phyloP scores from a whole-genome alignment of 2,113 vertebrate genomes.

The Paedocypris sp. region DNA sequence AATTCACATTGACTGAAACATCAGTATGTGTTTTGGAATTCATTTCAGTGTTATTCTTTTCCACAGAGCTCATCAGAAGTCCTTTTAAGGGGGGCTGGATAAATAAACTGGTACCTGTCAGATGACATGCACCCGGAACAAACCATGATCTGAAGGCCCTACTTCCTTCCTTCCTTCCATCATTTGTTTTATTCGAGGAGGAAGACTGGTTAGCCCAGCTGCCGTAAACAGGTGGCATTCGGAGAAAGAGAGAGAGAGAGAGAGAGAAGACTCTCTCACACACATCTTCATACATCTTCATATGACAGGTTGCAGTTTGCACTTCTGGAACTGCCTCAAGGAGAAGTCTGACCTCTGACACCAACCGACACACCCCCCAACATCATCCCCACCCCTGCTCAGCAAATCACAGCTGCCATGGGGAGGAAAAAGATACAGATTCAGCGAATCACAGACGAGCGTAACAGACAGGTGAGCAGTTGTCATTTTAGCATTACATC shows the following conservation, averaged over 20 bases:
- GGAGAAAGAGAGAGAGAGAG: constrained; percentile 29
- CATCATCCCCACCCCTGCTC: constrained; percentile 29
- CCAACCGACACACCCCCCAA: constrained; percentile 26
- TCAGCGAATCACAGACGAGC: constrained; percentile 94
- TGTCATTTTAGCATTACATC: background rate
- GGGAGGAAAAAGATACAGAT: constrained; percentile 99
- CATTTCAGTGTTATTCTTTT: constrained; percentile 27
- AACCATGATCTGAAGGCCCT: constrained; percentile 61
- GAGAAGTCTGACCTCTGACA: constrained; percentile 22
- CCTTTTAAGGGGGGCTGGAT: constrained; percentile 43
- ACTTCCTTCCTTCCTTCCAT: constrained; percentile 36
- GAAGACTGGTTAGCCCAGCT: constrained; percentile 34
- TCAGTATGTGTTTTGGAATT: constrained; percentile 17
- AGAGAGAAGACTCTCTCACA: constrained; percentile 24
- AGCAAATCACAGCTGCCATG: constrained; percentile 60
- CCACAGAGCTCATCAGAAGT: constrained; percentile 46
- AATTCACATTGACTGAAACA: background rate
- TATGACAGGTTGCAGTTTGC: constrained; percentile 5
- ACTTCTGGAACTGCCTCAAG: constrained; percentile 4
- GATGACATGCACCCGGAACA: constrained; percentile 42
- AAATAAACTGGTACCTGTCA: constrained; percentile 35
- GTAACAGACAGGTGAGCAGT: constrained; percentile 82
- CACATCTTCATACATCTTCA: constrained; percentile 22
- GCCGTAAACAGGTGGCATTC: constrained; percentile 31
- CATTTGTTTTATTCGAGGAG: constrained; percentile 11